Evolutionary conservation across 2,888 invertebrate genomes (phyloP).

Genomic region (Gymnosoma rotundatum): DNA sequence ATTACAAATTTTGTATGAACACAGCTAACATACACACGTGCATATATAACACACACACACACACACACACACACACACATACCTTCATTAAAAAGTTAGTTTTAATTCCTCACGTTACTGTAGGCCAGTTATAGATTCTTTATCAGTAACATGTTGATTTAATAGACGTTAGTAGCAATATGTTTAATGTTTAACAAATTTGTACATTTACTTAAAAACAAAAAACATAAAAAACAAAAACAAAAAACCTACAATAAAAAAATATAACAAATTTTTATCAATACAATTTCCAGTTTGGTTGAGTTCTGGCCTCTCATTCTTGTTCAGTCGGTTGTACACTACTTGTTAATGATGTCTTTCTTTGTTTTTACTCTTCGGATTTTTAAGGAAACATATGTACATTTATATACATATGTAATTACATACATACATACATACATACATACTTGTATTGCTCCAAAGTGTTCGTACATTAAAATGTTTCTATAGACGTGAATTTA

Average conservation of each 20-base stretch:
- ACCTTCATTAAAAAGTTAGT: not conserved
- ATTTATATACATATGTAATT: not conserved
- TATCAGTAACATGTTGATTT: conserved; percentile 58
- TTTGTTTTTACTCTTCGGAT: not conserved
- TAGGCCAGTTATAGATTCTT: conserved; percentile 43
- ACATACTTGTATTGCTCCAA: not conserved
- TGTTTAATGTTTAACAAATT: conserved; percentile 32
- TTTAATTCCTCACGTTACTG: conserved; percentile 15
- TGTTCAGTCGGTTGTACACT: not conserved
- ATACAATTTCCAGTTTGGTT: conserved; percentile 45
- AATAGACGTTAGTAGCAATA: conserved; percentile 37
- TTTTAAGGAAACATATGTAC: not conserved
- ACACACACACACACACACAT: not conserved
- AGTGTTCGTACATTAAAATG: not conserved
- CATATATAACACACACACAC: not conserved
- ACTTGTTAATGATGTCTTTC: conserved; percentile 18
- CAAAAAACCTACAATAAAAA: not conserved
- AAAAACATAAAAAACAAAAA: conserved; percentile 8
- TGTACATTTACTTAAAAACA: conserved; percentile 4
- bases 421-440: not conserved
- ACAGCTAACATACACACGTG: not conserved
- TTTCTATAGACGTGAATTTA: not conserved
- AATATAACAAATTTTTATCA: conserved; percentile 49
- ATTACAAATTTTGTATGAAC: conserved; percentile 37
- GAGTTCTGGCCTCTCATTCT: conserved; percentile 7